phyloP scores from a whole-genome alignment of 2,888 invertebrate genomes.

The Calameuta filiformis region DNA sequence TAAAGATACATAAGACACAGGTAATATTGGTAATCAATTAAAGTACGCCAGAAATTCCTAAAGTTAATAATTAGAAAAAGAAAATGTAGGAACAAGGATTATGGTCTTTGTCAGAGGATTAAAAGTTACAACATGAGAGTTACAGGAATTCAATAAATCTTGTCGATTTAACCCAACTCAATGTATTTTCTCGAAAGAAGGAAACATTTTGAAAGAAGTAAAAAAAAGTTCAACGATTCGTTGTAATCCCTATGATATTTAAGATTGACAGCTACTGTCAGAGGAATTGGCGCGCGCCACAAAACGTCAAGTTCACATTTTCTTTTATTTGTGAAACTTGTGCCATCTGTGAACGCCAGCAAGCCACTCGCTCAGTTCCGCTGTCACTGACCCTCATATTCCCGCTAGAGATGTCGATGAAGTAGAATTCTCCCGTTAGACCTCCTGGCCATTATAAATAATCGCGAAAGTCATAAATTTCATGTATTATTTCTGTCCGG shows the following conservation, averaged over 20 bases:
- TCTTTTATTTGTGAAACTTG: conserved; percentile 43
- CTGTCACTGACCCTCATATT: conserved; percentile 49
- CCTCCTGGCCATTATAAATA: not conserved
- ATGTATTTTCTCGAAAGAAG: not conserved
- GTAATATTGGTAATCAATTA: not conserved
- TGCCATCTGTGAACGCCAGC: conserved; percentile 58
- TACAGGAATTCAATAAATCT: not conserved
- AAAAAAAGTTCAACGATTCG: not conserved
- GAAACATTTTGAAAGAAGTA: not conserved
- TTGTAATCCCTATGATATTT: not conserved
- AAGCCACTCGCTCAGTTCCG: conserved; percentile 27
- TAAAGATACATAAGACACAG: not conserved
- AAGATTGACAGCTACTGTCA: not conserved
- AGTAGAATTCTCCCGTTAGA: not conserved
- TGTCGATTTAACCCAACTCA: not conserved
- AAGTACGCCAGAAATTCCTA: not conserved
- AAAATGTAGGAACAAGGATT: not conserved
- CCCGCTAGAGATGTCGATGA: conserved; percentile 39
- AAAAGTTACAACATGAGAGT: not conserved
- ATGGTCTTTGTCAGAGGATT: not conserved
- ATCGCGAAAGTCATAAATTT: not conserved
- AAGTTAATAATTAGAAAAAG: not conserved
- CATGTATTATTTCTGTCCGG: not conserved
- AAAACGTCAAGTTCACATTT: conserved; percentile 39
- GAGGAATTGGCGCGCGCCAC: conserved; percentile 36